A percentile compares a stretch with the other conserved stretches of the same genome.
These are phyloP conservation scores for Melieria crassipennis DNA, from an alignment of 2,888 invertebrate species.

Conservation along the genomic window DNA sequence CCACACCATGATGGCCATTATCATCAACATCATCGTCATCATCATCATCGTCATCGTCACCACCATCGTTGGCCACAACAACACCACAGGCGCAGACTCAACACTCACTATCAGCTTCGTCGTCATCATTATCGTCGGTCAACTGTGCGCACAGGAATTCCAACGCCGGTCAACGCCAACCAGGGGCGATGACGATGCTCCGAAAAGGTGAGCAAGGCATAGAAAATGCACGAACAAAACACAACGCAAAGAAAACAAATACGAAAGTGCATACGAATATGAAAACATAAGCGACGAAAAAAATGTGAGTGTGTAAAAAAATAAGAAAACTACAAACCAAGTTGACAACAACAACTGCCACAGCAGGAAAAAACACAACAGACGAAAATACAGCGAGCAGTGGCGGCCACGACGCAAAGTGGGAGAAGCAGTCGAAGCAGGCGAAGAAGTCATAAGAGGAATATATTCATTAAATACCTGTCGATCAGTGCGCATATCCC, in stretches of 20 bases:
- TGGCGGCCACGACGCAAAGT: too few species aligned
- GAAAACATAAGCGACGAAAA: neutral
- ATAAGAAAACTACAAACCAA: slow-evolving; percentile 18
- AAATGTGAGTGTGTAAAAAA: neutral
- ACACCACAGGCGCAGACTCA: slow-evolving; percentile 1
- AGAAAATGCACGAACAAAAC: neutral
- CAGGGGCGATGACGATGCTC: neutral
- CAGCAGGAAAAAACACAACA: neutral
- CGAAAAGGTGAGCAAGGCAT: neutral
- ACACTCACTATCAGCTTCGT: slow-evolving; percentile 30
- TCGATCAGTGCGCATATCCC: neutral
- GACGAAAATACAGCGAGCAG: too few species aligned
- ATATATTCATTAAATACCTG: slow-evolving; percentile 17
- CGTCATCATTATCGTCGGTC: slow-evolving; percentile 38
- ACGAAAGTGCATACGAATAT: neutral
- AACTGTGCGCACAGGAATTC: slow-evolving; percentile 47
- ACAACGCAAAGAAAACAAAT: neutral
- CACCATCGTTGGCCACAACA: neutral
- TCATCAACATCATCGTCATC: slow-evolving; percentile 28
- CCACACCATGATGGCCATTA: slow-evolving; percentile 30
- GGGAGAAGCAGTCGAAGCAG: too few species aligned
- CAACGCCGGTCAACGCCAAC: slow-evolving; percentile 22
- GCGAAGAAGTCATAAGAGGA: neutral
- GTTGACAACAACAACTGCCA: neutral
- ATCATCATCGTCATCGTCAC: slow-evolving; percentile 27